Base-by-base conservation (phyloP, 2,113 vertebrate species). In the Glaucomys volans region DNA sequence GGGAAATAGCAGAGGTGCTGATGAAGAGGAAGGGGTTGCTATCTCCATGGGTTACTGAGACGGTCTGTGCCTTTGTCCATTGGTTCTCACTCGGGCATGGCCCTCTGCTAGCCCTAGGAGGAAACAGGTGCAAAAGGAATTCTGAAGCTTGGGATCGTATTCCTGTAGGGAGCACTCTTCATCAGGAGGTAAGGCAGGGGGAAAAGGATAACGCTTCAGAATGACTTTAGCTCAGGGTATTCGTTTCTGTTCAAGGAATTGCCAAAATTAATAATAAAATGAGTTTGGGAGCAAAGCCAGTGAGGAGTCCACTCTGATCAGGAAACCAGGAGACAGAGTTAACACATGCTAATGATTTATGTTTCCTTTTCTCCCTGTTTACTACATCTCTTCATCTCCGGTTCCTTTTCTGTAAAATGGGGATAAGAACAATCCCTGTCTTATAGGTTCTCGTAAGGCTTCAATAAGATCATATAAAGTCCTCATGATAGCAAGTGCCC, bases 361-460 rank as follows among this genome's bases (percentile, higher is more conserved):
- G 91, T 75, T 59, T 93, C 16, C 67, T 71, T 87, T 79, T 87
- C 35, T 94, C 67, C 14, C 35, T 42, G 10, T 94, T 69, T 74
- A 54, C 32, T 54, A 67, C 16, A 91, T 88, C 30, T 85, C 30
- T 89, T 80, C 44, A 64, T 64, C 71, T 93, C 81, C 42, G 4
- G 75, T 93, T 44, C 72, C 50, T 85, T 64, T 32, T 42, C 47
- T 80, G 10, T 80, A 88, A 88, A 81, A 59, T 89, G 40, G 18
- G n/a, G 14, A 80, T 71, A 81, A 94, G 57, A 89, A 80, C 66
- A 93, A 71, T 40, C 32, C 3, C n/a, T 50, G n/a, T 28, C 14
- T 91, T 50, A 80, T 14, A 50, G 26, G 32, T 66, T 54, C 8
- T 54, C 64, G 4, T 88, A 28, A 95, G n/a, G 24, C 8, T 84